These are phyloP conservation scores for Pangasianodon hypophthalmus DNA, from an alignment of 2,113 vertebrate genomes.

Conservation along the genomic window DNA sequence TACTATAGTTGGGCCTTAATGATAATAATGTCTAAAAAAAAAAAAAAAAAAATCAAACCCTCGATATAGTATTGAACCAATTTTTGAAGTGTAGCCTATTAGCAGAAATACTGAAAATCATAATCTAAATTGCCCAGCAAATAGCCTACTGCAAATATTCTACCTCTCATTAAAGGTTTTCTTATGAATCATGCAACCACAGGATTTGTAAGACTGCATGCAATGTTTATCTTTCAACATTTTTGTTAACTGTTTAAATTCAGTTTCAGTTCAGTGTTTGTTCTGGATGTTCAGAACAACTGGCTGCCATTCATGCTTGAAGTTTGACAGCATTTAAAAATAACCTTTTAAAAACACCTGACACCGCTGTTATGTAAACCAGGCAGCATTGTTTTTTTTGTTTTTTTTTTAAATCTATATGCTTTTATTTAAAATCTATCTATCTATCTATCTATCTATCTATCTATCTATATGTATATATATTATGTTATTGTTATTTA, in stretches of 20 bases:
- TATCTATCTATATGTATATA: background rate
- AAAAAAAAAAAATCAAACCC: background rate
- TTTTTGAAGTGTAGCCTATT: background rate
- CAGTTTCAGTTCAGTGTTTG: background rate
- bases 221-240: background rate
- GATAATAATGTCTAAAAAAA: background rate
- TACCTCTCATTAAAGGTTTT: background rate
- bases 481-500: too few species aligned
- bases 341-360: background rate
- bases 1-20: background rate
- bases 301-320: background rate
- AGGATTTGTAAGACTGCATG: background rate
- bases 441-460: too few species aligned
- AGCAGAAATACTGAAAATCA: background rate
- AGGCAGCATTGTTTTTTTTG: background rate
- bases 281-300: background rate
- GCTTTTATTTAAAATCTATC: background rate
- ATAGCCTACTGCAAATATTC: background rate
- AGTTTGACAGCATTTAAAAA: background rate
- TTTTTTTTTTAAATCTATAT: background rate
- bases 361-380: background rate
- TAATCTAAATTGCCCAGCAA: background rate
- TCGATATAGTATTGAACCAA: background rate
- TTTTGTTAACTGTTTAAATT: too few species aligned
- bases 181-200: background rate